phyloP scores from a whole-genome alignment of 2,888 invertebrate genomes.

The Pyralis farinalis region DNA sequence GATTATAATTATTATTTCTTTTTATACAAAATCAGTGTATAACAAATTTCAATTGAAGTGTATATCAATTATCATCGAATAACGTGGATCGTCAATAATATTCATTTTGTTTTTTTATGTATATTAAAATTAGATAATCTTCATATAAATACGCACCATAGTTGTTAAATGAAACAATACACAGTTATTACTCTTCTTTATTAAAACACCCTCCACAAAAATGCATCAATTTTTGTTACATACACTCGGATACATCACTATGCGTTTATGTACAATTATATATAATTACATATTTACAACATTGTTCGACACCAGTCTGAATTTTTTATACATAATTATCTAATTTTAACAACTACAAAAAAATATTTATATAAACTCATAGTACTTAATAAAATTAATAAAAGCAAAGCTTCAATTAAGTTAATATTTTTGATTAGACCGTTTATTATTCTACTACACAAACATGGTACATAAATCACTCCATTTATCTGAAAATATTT shows the following conservation, averaged over 20 bases:
- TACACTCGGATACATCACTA: slow-evolving; percentile 65
- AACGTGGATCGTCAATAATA: too few species aligned
- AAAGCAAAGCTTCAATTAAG: slow-evolving; percentile 4
- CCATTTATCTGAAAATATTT: not conserved
- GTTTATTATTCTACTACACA: not conserved
- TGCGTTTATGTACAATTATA: slow-evolving; percentile 46
- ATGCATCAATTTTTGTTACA: slow-evolving; percentile 54
- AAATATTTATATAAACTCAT: not conserved
- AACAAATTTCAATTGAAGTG: too few species aligned
- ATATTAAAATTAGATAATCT: too few species aligned
- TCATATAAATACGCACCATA: too few species aligned
- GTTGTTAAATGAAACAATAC: not conserved
- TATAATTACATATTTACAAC: slow-evolving; percentile 44
- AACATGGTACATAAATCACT: not conserved
- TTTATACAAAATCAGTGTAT: too few species aligned
- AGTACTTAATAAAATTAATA: not conserved
- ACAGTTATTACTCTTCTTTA: slow-evolving; percentile 58
- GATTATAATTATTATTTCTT: too few species aligned
- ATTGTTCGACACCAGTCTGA: slow-evolving; percentile 20
- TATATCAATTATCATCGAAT: too few species aligned
- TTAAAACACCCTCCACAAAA: slow-evolving; percentile 74
- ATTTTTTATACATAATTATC: slow-evolving; percentile 16
- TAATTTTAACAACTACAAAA: slow-evolving; percentile 3
- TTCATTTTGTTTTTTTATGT: too few species aligned
- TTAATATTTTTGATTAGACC: slow-evolving; percentile 8